Conservation (phyloP, 2,113 vertebrate species). For the Gymnocephalus cernua region DNA sequence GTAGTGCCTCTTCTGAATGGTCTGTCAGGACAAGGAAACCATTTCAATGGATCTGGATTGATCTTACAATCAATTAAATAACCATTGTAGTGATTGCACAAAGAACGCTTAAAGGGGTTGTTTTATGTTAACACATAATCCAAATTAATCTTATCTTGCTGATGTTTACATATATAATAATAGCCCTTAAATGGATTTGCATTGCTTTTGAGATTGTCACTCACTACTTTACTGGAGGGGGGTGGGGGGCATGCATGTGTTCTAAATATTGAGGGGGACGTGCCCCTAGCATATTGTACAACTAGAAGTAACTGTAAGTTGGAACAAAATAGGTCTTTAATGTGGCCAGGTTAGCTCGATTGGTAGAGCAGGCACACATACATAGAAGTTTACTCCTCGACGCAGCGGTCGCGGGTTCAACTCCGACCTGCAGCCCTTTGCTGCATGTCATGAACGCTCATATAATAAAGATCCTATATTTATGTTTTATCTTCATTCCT, state of each 20-base stretch:
- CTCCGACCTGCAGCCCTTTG: no score
- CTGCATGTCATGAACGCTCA: no score
- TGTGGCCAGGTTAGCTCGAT: no score
- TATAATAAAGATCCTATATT: not conserved
- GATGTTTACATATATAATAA: constrained; percentile 15
- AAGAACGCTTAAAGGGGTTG: constrained; percentile 21
- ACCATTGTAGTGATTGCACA: constrained; percentile 12
- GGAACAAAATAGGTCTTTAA: not conserved
- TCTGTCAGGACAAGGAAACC: not conserved
- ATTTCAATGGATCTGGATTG: not conserved
- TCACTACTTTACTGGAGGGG: no score
- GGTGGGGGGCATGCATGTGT: no score
- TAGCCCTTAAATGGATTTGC: constrained; percentile 2
- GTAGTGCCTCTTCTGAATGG: not conserved
- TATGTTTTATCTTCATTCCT: not conserved
- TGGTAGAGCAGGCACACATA: no score
- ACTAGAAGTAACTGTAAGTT: not conserved
- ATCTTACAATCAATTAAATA: constrained; percentile 11
- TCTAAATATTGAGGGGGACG: no score
- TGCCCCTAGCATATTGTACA: no score
- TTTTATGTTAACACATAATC: constrained; percentile 17
- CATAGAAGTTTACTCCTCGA: no score
- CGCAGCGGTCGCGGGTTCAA: no score
- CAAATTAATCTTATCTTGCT: constrained; percentile 14
- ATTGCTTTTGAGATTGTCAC: no score